Percentiles rank a stretch among this genome's conserved stretches.
Conservation (phyloP, 2,888 invertebrate species). For the Coleophora flavipennella region DNA sequence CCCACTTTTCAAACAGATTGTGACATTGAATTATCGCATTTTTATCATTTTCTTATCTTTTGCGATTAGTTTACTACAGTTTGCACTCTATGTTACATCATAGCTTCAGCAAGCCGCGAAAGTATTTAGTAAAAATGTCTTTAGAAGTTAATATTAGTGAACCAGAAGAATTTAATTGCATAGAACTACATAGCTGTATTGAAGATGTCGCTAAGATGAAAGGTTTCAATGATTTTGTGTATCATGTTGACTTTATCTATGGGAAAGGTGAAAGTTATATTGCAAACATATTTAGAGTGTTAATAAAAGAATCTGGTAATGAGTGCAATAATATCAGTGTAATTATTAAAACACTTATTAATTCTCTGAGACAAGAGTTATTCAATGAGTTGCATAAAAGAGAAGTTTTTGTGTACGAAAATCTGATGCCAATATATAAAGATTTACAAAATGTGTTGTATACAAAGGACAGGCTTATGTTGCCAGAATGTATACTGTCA, state of each 20-base stretch:
- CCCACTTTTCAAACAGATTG: not conserved
- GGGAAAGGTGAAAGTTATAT: slow-evolving; percentile 48
- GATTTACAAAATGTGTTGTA: slow-evolving; percentile 31
- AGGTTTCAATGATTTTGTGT: slow-evolving; percentile 40
- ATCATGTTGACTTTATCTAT: slow-evolving; percentile 48
- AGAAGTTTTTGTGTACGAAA: slow-evolving; percentile 44
- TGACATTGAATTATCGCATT: not conserved
- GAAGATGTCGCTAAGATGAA: slow-evolving; percentile 34
- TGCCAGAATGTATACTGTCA: slow-evolving; percentile 40
- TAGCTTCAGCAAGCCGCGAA: not conserved
- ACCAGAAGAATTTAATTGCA: slow-evolving; percentile 53
- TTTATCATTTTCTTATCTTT: slow-evolving; percentile 19
- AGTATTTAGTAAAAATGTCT: slow-evolving; percentile 34
- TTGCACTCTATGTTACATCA: not conserved
- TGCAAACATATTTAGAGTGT: slow-evolving; percentile 52
- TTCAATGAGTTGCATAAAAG: slow-evolving; percentile 50
- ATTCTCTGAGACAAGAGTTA: slow-evolving; percentile 45
- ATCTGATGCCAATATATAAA: slow-evolving; percentile 36
- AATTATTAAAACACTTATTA: slow-evolving; percentile 54
- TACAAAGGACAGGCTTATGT: slow-evolving; percentile 25
- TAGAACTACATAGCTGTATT: slow-evolving; percentile 45
- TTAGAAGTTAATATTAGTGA: slow-evolving; percentile 61
- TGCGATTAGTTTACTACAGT: slow-evolving; percentile 18
- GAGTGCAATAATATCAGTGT: slow-evolving; percentile 30
- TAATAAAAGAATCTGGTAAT: slow-evolving; percentile 33